Base-by-base conservation (phyloP, 2,888 invertebrate species). In the Sericinus montela region DNA sequence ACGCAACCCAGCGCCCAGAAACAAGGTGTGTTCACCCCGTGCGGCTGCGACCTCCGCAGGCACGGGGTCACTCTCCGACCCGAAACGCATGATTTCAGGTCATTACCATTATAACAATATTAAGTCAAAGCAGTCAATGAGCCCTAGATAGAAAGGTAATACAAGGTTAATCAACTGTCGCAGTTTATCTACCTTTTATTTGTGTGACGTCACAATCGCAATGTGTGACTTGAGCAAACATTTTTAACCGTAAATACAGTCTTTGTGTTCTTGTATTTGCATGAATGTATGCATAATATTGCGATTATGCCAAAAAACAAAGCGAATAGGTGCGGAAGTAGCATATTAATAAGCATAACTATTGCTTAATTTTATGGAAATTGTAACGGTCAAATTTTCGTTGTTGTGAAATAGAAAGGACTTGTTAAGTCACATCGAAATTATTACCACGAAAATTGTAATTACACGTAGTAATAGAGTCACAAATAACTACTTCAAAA, bases 21-120 rank as follows among this genome's bases (percentile, higher is more conserved):
- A 76, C 72, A 69, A 72, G 61, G 83, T 80, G 63, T 76, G 70
- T 75, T 80, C 70, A 82, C 80, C 81, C 67, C 67, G 62, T 55
- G 52, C 57, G 63, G 59, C 64, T 52, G 55, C 72, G 80, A 77
- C 79, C 76, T 80, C 75, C 63, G 57, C 65, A 58, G 64, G 75
- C 65, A 58, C 65, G 59, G 66, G 72, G 71, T 72, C 73, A 65
- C 65, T 72, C 72, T 69, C 69, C 72, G 72, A 75, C 72, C 66
- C 65, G 57, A 72, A 74, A 73, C 69, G 72, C 67, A 70, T 69
- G 65, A 67, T 65, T 65, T 52, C 56, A 57, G 60, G 61, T 64
- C 62, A 62, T 52, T 56, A 56, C 45, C 50, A 41, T 50, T 38
- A 35, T 14, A 37, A 25, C 15, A 44, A 45, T 41, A 45, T 50